Evolutionary conservation across 2,797 vertebrate genomes (phyloP), one percentile per base, ranked within the genome.

Genomic region (Semaprochilodus insignis): DNA sequence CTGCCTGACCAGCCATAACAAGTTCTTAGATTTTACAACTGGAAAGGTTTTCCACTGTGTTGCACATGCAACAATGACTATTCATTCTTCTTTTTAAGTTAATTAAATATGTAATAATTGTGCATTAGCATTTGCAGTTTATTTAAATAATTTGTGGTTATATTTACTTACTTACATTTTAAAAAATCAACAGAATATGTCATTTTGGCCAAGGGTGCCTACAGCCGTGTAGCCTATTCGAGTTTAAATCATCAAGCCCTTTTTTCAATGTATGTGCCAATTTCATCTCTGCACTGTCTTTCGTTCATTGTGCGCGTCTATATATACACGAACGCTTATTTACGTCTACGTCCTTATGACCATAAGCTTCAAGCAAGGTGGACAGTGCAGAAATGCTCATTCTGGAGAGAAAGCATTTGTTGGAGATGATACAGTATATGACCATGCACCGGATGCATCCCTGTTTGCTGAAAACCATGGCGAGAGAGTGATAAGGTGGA

Each of bases 241-340:
- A 48, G 65, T 76, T 75, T 6, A 25, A 71, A 73, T 21, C 55
- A 31, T 19, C 31, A 25, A 27, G 25, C 74, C 27, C 6, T 55
- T 79, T 78, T 78, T 48, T 1, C 6, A 6, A 0, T 44, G 31
- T 31, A 31, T 8, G 10, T 48, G 44, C 11, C 44, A 11, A 6
- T 48, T 48, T 48, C 66, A 76, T 44, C 54, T 57, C 23, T 16
- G 51, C 54, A 63, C 23, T 16, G 51, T 80, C 69, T 84, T 84
- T 69, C 51, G 59, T 55, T 69, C 59, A 17, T 57, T 57, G 48
- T 71, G 48, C 44, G 52, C 25, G 65, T 78, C 21, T 54, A 17
- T 54, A 23, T 44, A 67, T 48, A 69, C 67, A 4, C 69, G 57
- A 72, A 59, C 55, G 52, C 80, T 65, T 27, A 36, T 65, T 62